Evolutionary conservation across 1,140 invertebrate species (phyloP).

Genomic region (Nixonia krombeini): DNA sequence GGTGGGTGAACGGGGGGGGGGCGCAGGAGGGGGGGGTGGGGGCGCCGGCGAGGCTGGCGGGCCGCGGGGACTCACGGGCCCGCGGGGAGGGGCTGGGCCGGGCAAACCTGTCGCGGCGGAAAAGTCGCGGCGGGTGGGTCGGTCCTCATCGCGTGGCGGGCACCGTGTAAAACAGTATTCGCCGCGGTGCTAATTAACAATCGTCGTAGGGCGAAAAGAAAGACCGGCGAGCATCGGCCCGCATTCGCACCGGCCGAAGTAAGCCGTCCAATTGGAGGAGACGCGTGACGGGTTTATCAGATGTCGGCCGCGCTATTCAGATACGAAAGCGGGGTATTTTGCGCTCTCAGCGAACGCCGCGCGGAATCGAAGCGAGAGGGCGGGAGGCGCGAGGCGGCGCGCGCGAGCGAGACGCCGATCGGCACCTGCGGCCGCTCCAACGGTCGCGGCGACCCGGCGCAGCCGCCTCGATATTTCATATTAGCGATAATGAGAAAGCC

Average conservation of each 20-base stretch:
- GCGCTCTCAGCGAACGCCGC: constrained; percentile 27
- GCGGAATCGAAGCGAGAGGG: constrained; percentile 11
- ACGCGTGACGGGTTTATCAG: constrained; percentile 62
- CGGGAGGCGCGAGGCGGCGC: neutral
- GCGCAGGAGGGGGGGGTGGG: too few species aligned
- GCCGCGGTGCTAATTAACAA: too few species aligned
- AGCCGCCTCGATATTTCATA: constrained; percentile 66
- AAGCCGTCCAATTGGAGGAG: constrained; percentile 58
- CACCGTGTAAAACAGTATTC: too few species aligned
- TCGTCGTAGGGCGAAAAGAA: neutral
- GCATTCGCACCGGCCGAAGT: constrained; percentile 41
- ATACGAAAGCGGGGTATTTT: constrained; percentile 41
- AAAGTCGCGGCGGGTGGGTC: too few species aligned
- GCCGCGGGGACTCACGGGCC: too few species aligned
- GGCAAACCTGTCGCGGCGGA: too few species aligned
- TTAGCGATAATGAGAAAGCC: constrained; percentile 62
- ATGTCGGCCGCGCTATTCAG: constrained; percentile 49
- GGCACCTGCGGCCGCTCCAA: constrained; percentile 56
- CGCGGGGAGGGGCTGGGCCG: too few species aligned
- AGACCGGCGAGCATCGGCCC: constrained; percentile 13
- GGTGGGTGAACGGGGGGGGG: too few species aligned
- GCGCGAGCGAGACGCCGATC: constrained; percentile 29
- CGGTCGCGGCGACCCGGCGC: too few species aligned
- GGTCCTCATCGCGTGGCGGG: too few species aligned
- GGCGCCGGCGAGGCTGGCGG: too few species aligned